Percentiles rank a stretch among this genome's conserved stretches.
phyloP scores from a whole-genome alignment of 2,113 vertebrate genomes.

The Forbesichthys papilliferus region DNA sequence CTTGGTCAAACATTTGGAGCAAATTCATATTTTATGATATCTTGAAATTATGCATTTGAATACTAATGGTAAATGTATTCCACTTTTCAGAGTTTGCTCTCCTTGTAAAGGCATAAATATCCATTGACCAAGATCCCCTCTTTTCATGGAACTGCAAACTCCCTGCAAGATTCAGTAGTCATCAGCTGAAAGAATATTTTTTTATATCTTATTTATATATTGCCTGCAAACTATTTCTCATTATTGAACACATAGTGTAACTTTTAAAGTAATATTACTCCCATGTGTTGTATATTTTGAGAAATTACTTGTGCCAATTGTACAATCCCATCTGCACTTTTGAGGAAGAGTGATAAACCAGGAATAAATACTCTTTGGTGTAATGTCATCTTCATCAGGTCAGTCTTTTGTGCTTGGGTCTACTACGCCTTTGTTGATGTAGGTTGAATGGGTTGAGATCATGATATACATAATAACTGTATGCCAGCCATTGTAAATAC shows the following conservation, averaged over 20 bases:
- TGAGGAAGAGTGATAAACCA: slow-evolving; percentile 80
- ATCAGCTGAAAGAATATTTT: slow-evolving; percentile 77
- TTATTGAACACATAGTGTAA: slow-evolving; percentile 66
- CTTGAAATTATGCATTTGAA: slow-evolving; percentile 1
- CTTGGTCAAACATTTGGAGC: slow-evolving; percentile 11
- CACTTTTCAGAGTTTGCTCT: slow-evolving; percentile 74
- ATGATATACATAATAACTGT: neutral
- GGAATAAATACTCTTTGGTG: slow-evolving; percentile 83
- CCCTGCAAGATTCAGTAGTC: slow-evolving; percentile 69
- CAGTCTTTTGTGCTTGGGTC: slow-evolving; percentile 42
- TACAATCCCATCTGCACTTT: slow-evolving; percentile 73
- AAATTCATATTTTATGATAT: neutral
- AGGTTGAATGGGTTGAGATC: slow-evolving; percentile 18
- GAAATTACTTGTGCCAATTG: slow-evolving; percentile 75
- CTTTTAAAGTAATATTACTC: slow-evolving; percentile 48
- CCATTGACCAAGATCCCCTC: slow-evolving; percentile 75
- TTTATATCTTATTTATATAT: slow-evolving; percentile 82
- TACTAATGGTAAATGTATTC: slow-evolving; percentile 60
- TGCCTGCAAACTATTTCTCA: slow-evolving; percentile 72
- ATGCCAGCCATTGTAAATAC: slow-evolving; percentile 33
- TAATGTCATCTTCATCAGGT: slow-evolving; percentile 53
- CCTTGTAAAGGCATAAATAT: slow-evolving; percentile 80
- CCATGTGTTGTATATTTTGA: slow-evolving; percentile 69
- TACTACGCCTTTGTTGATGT: slow-evolving; percentile 4
- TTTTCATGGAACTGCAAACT: slow-evolving; percentile 74